Evolutionary conservation across 2,797 vertebrate genomes (phyloP).

Genomic region (Molothrus aeneus): DNA sequence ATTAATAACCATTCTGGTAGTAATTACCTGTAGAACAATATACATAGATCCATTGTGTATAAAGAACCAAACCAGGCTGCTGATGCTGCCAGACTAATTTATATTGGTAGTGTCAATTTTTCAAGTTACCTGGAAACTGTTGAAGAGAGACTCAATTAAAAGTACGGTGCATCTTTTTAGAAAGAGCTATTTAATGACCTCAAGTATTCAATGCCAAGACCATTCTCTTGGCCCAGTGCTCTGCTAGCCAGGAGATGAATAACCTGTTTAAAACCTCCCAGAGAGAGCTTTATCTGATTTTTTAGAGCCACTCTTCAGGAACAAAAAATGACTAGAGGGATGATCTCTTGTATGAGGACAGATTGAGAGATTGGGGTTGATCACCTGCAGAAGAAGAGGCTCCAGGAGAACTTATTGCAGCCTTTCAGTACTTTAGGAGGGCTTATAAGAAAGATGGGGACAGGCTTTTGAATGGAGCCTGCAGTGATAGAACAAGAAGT

Average conservation of each 20-base stretch:
- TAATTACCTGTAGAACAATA: neutral
- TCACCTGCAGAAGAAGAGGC: neutral
- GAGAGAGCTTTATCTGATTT: neutral
- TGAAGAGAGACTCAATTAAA: conserved; percentile 2
- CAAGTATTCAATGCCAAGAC: neutral
- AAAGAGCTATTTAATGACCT: neutral
- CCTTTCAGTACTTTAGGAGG: neutral
- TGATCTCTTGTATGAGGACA: rapidly evolving
- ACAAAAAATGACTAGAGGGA: neutral
- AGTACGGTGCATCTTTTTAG: neutral
- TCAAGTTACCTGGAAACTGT: neutral
- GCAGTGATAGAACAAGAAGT: rapidly evolving
- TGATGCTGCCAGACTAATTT: neutral
- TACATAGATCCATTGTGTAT: neutral
- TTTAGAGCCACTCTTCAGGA: neutral
- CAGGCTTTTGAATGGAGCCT: neutral
- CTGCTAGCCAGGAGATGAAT: neutral
- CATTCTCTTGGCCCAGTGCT: neutral
- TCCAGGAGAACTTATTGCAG: neutral
- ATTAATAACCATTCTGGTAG: neutral
- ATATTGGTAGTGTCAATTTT: neutral
- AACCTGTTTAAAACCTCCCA: neutral
- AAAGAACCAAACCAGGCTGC: neutral
- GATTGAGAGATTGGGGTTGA: neutral
- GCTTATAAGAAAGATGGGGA: neutral